Conservation (phyloP, 2,888 invertebrate species). For the Rapana venosa region DNA sequence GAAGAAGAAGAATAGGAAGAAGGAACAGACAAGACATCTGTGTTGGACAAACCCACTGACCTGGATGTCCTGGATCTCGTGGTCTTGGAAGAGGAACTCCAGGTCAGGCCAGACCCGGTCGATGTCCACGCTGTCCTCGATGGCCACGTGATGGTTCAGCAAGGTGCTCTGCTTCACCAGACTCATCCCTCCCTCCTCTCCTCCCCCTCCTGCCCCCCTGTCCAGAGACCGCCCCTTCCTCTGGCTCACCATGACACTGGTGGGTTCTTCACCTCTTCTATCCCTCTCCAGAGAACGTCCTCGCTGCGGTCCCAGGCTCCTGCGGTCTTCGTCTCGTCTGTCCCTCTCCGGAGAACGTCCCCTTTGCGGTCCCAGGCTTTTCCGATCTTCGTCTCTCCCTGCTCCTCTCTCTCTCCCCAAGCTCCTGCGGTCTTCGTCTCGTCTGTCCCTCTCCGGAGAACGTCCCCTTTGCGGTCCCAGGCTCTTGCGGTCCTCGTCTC, state of each 20-base stretch:
- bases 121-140: constrained; percentile 48
- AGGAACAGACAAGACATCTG: neutral
- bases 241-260: too few relatives aligned
- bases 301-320: neutral
- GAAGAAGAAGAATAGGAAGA: neutral
- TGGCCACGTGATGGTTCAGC: constrained; percentile 50
- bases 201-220: neutral
- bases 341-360: neutral
- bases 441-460: neutral
- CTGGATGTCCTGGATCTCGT: constrained; percentile 48
- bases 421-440: neutral
- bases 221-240: neutral
- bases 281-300: neutral
- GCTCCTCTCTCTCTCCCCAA: neutral
- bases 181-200: constrained; percentile 47
- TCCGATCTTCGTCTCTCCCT: neutral
- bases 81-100: constrained; percentile 43
- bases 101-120: constrained; percentile 47
- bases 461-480: neutral
- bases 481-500: neutral
- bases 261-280: too few relatives aligned
- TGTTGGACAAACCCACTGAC: constrained; percentile 22
- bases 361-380: neutral
- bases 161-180: constrained; percentile 52
- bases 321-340: neutral